Base-by-base conservation (phyloP, 2,797 vertebrate species). In the Amblyopsis hoosieri region DNA sequence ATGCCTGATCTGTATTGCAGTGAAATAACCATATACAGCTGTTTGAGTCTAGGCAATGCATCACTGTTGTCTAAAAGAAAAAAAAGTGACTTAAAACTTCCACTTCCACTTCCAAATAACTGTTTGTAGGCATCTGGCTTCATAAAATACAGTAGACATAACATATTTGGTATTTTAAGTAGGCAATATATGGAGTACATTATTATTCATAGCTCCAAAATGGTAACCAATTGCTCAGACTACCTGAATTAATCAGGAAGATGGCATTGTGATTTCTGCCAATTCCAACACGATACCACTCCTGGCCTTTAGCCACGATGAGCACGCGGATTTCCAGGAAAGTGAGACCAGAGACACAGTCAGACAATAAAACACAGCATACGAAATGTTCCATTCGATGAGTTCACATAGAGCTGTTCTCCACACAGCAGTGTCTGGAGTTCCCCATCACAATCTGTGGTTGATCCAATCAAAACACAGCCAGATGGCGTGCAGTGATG, bases 391-490 rank as follows among this genome's bases (percentile, higher is more conserved):
- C 37, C 37, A 42, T 42, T 42, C 12, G 9, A 86, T 81, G 4
- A 79, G 76, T 83, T 79, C 65, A 81, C 72, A 78, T 67, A 53
- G 51, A 64, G 74, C 67, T 54, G 71, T 75, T 74, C 61, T 57
- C 60, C 66, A 70, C 48, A 33, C 45, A 79, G 71, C 50, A 67
- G 75, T 69, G 81, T 74, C 73, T 62, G 61, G 69, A 74, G 74
- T 78, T 73, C 79, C 75, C 76, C 56, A 61, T 76, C 70, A 70
- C 77, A 72, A 71, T 62, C 57, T 62, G 17, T 47, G 57, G 66
- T 48, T 62, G 29, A 46, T 85, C 84, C 84, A 88, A 79, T 84
- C 75, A 81, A 85, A 91, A 88, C 86, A 87, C 65, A 60, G 69
- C 76, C 84, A 87, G 84, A 87, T 81, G 81, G 83, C 78, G 45